These are phyloP conservation scores for Microtus pennsylvanicus DNA, from an alignment of 2,113 vertebrate species.

Conservation along the genomic window DNA sequence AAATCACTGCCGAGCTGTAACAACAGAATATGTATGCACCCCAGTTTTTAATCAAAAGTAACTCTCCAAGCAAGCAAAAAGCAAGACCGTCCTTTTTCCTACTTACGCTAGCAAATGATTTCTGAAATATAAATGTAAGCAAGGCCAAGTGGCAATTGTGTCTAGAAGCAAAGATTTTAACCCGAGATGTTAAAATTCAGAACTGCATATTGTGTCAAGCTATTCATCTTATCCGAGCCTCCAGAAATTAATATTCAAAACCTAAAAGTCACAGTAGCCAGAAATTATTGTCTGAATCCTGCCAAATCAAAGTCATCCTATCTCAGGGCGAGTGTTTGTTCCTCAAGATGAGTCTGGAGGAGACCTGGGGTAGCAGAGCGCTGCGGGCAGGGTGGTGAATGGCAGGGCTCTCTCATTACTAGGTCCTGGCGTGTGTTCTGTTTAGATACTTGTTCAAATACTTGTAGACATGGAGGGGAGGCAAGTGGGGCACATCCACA, in stretches of 20 bases:
- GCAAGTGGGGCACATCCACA: not conserved
- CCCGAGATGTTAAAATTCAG: not conserved
- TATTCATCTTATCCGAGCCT: constrained; percentile 50
- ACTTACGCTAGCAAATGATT: constrained; percentile 41
- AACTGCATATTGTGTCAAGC: not conserved
- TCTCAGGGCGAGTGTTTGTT: not conserved
- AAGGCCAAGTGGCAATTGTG: constrained; percentile 18
- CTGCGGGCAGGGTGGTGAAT: accelerated
- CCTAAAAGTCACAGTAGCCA: constrained; percentile 4
- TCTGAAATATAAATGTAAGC: constrained; percentile 61
- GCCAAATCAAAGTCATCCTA: not conserved
- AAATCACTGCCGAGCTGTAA: constrained; percentile 42
- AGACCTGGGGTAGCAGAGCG: not conserved
- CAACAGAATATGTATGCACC: not conserved
- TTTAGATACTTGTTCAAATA: not conserved
- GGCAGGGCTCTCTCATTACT: not conserved
- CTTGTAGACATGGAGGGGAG: not conserved
- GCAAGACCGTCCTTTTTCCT: not conserved
- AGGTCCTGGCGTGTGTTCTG: not conserved
- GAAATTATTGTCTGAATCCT: not conserved
- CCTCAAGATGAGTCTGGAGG: not conserved
- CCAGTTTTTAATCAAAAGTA: constrained; percentile 61
- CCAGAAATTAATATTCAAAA: constrained; percentile 58
- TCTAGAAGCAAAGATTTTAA: constrained; percentile 62
- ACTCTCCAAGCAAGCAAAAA: constrained; percentile 62